These are phyloP conservation scores for Arrhamphus sclerolepis DNA, from an alignment of 2,797 vertebrate species.

Conservation along the genomic window DNA sequence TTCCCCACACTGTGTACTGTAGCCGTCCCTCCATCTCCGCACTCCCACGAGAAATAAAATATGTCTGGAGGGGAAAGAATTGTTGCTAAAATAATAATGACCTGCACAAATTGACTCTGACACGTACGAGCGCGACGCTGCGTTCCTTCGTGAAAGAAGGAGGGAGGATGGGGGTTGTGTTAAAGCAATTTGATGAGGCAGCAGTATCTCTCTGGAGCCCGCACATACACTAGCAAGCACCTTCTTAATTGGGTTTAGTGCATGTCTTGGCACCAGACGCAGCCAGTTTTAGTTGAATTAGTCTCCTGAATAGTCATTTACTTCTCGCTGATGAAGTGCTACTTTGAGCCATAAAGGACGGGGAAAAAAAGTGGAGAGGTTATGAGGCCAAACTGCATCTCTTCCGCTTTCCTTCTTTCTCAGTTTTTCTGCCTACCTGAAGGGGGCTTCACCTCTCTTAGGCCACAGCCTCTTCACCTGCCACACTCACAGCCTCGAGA, in stretches of 20 bases:
- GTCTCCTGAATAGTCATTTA: constrained; percentile 74
- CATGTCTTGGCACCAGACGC: constrained; percentile 65
- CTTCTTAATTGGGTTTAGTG: constrained; percentile 77
- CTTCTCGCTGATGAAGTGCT: constrained; percentile 64
- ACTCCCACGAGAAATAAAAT: constrained; percentile 34
- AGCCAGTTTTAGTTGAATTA: constrained; percentile 74
- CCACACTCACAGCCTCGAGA: constrained; percentile 21
- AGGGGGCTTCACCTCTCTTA: constrained; percentile 39
- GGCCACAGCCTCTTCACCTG: constrained; percentile 59
- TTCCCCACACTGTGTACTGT: neutral
- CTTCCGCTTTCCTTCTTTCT: neutral
- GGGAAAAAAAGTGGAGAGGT: constrained; percentile 14
- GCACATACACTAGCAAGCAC: constrained; percentile 32
- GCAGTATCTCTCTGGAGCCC: constrained; percentile 55
- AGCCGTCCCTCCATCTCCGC: neutral
- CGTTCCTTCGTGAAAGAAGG: constrained; percentile 21
- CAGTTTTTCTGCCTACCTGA: constrained; percentile 15
- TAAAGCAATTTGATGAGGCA: constrained; percentile 70
- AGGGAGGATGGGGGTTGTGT: constrained; percentile 27
- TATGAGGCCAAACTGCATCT: constrained; percentile 25
- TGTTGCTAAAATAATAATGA: constrained; percentile 74
- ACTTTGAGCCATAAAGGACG: constrained; percentile 27
- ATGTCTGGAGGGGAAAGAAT: constrained; percentile 43
- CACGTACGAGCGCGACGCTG: constrained; percentile 52
- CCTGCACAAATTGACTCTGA: constrained; percentile 62